Evolutionary conservation across 2,888 invertebrate species (phyloP).

Genomic region (Agrochola macilenta): DNA sequence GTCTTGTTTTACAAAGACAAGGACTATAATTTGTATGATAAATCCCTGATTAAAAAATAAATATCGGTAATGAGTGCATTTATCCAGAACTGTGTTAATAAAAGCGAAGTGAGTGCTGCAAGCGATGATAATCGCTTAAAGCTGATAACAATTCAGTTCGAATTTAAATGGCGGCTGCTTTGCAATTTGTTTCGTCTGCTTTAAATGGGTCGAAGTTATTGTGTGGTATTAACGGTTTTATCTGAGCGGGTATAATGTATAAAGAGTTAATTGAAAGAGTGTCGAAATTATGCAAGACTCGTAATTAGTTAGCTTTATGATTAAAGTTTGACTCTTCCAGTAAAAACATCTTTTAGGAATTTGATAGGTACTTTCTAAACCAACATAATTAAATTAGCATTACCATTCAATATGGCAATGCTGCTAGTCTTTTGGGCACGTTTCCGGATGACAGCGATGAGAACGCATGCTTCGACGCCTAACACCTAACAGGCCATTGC

Average conservation of each 20-base stretch:
- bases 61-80: background rate
- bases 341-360: background rate
- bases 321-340: background rate
- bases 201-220: conserved; percentile 21
- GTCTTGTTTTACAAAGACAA: background rate
- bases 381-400: background rate
- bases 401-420: background rate
- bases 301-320: background rate
- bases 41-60: background rate
- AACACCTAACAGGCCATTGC: too few species aligned
- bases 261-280: conserved; percentile 5
- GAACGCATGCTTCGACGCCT: background rate
- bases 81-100: conserved; percentile 1
- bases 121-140: conserved; percentile 25
- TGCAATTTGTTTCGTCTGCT: conserved; percentile 24
- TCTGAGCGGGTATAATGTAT: background rate
- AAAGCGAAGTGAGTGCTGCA: conserved; percentile 22
- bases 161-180: conserved; percentile 24
- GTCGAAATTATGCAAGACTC: background rate
- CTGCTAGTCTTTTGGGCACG: background rate
- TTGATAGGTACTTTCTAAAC: background rate
- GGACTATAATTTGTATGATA: background rate
- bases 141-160: conserved; percentile 33
- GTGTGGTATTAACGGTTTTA: conserved; percentile 23
- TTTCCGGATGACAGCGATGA: background rate